Base-by-base conservation (phyloP, 2,888 invertebrate genomes). In the Acholoe squamosa region DNA sequence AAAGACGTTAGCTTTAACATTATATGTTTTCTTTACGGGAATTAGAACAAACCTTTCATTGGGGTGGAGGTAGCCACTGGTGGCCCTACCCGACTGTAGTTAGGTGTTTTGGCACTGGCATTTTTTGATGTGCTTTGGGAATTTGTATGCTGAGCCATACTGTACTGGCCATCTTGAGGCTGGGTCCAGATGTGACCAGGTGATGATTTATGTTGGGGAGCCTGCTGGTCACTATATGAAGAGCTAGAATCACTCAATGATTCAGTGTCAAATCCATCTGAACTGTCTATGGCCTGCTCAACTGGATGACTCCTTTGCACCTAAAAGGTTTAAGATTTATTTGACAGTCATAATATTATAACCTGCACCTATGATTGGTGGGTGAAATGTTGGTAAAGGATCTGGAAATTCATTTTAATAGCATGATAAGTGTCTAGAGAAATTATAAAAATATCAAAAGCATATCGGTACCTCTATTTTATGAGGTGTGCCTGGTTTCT, bases 41-140 rank as follows among this genome's bases (percentile, higher is more conserved):
- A 43, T 43, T 10, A 7, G 10, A 43, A 43, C 43, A 43, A 43
- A 43, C 43, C 43, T 43, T 43, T 43, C 7, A 61, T 22, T 33
- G 84, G 84, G 16, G 84, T 84, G 7, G 84, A 84, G 84, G 84
- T 28, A 43, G 84, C 84, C 14, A 84, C 51, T 16, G 84, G 84
- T 10, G 51, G 84, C 25, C 84, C 84, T 12, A 84, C 84, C 19
- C 51, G 33, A 34, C 51, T 84, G 84, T 34, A 84, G 71, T 28
- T 25, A 5, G 71, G 71, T 14, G 71, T 71, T 1, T 31, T 5
- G 33, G 84, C 28, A 28, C 5, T 10, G 25, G 77, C 3, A 43
- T 19, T 33, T 10, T 33, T 77, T 77, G 31, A 28, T 77, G 31
- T 28, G 34, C 33, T 77, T 43, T 43, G 43, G 10, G 10, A 3